Evolutionary conservation across 2,113 vertebrate genomes (phyloP).

Genomic region (Pteropus alecto): DNA sequence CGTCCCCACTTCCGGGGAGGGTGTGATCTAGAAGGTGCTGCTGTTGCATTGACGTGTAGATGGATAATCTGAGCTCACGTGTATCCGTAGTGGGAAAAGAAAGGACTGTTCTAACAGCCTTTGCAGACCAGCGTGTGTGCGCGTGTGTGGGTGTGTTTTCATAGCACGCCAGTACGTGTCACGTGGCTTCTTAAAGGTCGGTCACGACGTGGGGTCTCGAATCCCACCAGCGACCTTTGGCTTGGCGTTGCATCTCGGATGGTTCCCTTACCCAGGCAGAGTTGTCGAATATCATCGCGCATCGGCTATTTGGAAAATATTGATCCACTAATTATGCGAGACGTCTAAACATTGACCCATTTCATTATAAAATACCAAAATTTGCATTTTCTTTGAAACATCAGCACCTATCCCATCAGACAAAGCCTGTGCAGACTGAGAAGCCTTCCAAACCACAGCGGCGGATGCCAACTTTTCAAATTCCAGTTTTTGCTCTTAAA

Average conservation of each 20-base stretch:
- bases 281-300: fast-evolving
- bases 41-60: not conserved
- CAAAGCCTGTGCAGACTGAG: not conserved
- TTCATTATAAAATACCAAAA: not conserved
- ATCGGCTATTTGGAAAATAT: not conserved
- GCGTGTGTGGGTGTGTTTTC: too few species aligned
- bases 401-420: not conserved
- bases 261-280: too few species aligned
- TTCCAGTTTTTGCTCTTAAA: not conserved
- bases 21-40: too few species aligned
- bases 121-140: not conserved
- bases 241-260: not conserved
- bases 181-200: not conserved
- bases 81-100: not conserved
- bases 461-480: not conserved
- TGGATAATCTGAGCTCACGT: too few species aligned
- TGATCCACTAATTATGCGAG: not conserved
- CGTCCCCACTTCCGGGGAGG: not conserved
- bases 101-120: not conserved
- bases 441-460: not conserved
- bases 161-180: not conserved
- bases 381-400: not conserved
- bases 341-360: not conserved
- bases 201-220: not conserved
- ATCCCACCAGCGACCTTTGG: too few species aligned